Evolutionary conservation across 2,888 invertebrate species (phyloP).

Genomic region (Drymonia ruficornis): DNA sequence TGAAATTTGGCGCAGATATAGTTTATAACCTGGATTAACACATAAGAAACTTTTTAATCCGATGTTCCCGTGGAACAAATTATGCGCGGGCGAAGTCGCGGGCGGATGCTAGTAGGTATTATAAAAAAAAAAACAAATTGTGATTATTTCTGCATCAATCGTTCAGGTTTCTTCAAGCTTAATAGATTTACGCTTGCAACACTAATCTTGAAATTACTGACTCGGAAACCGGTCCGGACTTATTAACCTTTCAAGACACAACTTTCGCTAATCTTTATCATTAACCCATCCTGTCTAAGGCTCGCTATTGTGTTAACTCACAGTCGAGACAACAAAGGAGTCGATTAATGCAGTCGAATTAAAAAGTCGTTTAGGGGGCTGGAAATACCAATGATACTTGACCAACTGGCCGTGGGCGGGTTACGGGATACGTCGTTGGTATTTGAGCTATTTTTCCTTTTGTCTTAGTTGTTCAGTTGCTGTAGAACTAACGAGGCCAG

Average conservation of each 20-base stretch:
- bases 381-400: constrained; percentile 13
- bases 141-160: too few species aligned
- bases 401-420: constrained; percentile 29
- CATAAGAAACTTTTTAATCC: too few species aligned
- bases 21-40: too few species aligned
- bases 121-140: too few species aligned
- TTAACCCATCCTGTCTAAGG: constrained; percentile 36
- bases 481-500: too few species aligned
- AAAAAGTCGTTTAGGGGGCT: constrained; percentile 35
- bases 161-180: too few species aligned
- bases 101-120: too few species aligned
- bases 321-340: constrained; percentile 53
- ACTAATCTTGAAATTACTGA: not conserved
- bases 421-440: constrained; percentile 7
- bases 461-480: too few species aligned
- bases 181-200: too few species aligned
- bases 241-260: not conserved
- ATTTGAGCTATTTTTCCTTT: not conserved
- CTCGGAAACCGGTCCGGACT: not conserved
- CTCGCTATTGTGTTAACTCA: constrained; percentile 29
- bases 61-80: too few species aligned
- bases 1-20: too few species aligned
- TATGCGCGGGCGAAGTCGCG: too few species aligned
- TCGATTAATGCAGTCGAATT: constrained; percentile 37
- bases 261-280: constrained; percentile 32